Percentiles rank a stretch among this genome's conserved stretches.
Evolutionary conservation across 2,113 vertebrate species (phyloP).

Genomic region (Tinamus guttatus): DNA sequence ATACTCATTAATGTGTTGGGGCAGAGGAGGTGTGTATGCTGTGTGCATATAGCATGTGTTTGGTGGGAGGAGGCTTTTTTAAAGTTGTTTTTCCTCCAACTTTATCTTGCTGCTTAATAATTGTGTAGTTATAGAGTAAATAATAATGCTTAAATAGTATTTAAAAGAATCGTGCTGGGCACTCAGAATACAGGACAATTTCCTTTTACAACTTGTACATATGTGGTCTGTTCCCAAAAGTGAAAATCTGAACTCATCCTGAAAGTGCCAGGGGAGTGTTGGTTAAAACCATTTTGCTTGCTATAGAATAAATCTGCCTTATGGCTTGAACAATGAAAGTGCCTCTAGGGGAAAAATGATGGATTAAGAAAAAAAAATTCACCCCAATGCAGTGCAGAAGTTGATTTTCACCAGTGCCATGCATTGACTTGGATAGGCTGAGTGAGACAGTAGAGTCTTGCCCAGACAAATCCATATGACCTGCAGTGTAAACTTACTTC

Average conservation of each 20-base stretch:
- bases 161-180: background rate
- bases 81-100: background rate
- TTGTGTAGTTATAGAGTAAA: background rate
- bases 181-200: background rate
- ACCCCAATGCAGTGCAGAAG: background rate
- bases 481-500: background rate
- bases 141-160: background rate
- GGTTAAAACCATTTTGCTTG: background rate
- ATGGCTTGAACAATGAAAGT: background rate
- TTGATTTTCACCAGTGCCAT: background rate
- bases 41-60: background rate
- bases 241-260: background rate
- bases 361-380: background rate
- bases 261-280: background rate
- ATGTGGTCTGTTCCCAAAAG: background rate
- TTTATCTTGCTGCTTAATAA: background rate
- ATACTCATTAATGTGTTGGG: background rate
- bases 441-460: background rate
- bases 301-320: background rate
- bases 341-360: background rate
- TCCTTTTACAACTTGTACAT: background rate
- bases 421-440: accelerated
- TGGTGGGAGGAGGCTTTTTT: background rate
- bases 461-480: background rate
- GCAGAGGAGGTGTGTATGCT: background rate